Percentiles rank a stretch among this genome's conserved stretches.
Conservation (phyloP, 1,140 invertebrate genomes). For the Cotesia vestalis region DNA sequence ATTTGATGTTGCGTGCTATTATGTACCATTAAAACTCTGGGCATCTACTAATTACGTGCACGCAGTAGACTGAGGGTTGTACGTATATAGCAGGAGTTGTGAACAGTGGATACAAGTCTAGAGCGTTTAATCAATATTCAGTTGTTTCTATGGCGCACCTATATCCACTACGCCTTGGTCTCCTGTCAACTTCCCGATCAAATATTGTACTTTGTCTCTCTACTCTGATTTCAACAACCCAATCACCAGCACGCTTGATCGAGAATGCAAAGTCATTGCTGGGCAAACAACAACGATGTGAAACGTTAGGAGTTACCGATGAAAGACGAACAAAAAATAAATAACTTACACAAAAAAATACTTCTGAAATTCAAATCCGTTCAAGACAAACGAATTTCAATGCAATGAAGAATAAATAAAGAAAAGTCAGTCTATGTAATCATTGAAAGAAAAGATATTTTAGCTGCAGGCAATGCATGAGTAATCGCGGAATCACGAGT, state of each 20-base stretch:
- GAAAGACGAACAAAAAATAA: background rate
- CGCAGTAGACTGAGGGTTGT: conserved; percentile 40
- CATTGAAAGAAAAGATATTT: background rate
- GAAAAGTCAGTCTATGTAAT: background rate
- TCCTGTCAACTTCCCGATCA: conserved; percentile 9
- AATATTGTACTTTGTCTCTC: conserved; percentile 11
- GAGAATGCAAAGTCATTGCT: background rate
- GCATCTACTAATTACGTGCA: conserved; percentile 58
- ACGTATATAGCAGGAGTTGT: conserved; percentile 19
- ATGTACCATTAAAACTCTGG: conserved; percentile 56
- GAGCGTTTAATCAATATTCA: conserved; percentile 57
- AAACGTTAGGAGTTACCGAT: background rate
- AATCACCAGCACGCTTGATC: background rate
- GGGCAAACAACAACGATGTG: background rate
- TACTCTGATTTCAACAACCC: conserved; percentile 7
- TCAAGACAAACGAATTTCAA: background rate
- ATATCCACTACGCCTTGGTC: conserved; percentile 15
- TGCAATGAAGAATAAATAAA: background rate
- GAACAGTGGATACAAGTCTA: conserved; percentile 35
- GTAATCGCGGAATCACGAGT: background rate
- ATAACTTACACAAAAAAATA: too few relatives aligned
- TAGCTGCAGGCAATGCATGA: conserved; percentile 1
- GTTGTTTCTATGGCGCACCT: conserved; percentile 46
- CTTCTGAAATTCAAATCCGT: too few relatives aligned
- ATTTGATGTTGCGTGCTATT: conserved; percentile 58